phyloP scores from a whole-genome alignment of 2,797 vertebrate genomes.

The Staurois parvus region DNA sequence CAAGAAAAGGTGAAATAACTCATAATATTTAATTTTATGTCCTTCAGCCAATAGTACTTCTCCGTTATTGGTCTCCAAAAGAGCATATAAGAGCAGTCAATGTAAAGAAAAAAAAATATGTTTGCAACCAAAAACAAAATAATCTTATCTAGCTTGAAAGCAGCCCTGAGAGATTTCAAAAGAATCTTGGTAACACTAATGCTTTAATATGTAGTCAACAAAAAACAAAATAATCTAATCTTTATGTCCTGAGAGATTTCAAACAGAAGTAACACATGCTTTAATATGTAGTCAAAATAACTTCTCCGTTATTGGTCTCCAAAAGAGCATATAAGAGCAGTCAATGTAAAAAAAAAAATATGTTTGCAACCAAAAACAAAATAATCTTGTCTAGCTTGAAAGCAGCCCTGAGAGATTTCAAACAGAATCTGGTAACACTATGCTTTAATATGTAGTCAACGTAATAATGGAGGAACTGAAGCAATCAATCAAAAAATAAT shows the following conservation, averaged over 20 bases:
- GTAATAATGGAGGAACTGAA: conserved; percentile 29
- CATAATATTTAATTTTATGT: conserved; percentile 23
- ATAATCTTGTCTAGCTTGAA: background rate
- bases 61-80: conserved; percentile 2
- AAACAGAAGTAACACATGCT: too few species aligned
- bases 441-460: conserved; percentile 15
- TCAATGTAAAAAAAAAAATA: background rate
- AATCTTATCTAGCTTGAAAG: background rate
- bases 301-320: background rate
- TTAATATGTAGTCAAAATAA: too few species aligned
- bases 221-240: too few species aligned
- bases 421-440: conserved; percentile 16
- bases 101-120: background rate
- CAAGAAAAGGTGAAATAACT: conserved; percentile 17
- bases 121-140: conserved; percentile 26
- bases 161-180: conserved; percentile 18
- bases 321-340: background rate
- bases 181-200: too few species aligned
- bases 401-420: conserved; percentile 19
- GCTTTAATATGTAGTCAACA: too few species aligned
- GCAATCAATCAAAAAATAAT: conserved; percentile 45
- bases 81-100: background rate
- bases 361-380: conserved; percentile 23
- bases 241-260: too few species aligned
- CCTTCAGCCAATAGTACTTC: conserved; percentile 7